Base-by-base conservation (phyloP, 1,140 invertebrate species). In the Hylaeus anthracinus region DNA sequence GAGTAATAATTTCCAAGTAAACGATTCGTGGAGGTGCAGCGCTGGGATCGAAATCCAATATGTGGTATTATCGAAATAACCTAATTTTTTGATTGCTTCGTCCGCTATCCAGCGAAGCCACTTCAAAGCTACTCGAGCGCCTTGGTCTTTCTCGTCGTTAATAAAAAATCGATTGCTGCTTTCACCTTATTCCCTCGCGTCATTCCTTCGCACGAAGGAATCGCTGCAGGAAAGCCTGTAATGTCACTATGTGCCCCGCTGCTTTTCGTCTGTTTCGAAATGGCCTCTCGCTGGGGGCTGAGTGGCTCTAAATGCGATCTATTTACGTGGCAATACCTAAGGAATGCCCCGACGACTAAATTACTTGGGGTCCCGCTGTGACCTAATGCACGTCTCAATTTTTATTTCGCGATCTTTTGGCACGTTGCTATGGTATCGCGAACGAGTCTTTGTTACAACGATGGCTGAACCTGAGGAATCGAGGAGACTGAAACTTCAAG, bases 231-330 rank as follows among this genome's bases (percentile, higher is more conserved):
- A 61, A 80, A 74, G 72, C 72, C 58, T 26, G 72, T 80, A 83
- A 79, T 41, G 63, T 64, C 81, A 84, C 85, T 81, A 84, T 81
- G 86, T 88, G 75, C 82, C 84, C 87, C 83, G 88, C 79, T 75
- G 88, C 85, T 90, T 88, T 89, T 86, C 84, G 60, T 85, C 76
- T 79, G 72, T 81, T 81, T 75, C 63, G 72, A 89, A 85, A 86
- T 84, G 85, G 79, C 83, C 84, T 69, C 90, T 84, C 84, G 83
- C 90, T 86, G 89, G 65, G 90, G 80, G 83, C 69, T 90, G 90
- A 91, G 90, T 91, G 90, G 90, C 88, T 85, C 84, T 89, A 91
- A 91, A 91, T 89, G 88, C 89, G 87, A 90, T 89, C 90, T 91
- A 91, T 91, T 91, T 90, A 90, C 89, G 73, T 80, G 71, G 87